These are phyloP conservation scores for Bradypodion pumilum DNA, from an alignment of 2,797 vertebrate species.

Conservation along the genomic window DNA sequence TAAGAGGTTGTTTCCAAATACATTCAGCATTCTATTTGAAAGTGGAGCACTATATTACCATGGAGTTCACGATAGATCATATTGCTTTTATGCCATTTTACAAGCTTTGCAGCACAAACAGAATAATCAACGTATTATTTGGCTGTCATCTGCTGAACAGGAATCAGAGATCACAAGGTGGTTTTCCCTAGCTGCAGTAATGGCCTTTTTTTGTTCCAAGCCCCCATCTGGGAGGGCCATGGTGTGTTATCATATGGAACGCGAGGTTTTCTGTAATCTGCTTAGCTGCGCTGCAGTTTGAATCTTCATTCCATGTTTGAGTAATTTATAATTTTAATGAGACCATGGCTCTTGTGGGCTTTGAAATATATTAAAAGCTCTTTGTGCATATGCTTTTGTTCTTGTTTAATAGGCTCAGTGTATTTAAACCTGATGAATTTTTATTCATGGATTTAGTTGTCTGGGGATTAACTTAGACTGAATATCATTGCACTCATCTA, in stretches of 20 bases:
- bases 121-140: conserved; percentile 90
- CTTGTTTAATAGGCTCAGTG: conserved; percentile 92
- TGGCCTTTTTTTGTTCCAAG: conserved; percentile 88
- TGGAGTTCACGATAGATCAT: conserved; percentile 80
- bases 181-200: conserved; percentile 85
- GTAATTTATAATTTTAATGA: conserved; percentile 99
- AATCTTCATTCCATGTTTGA: conserved; percentile 96
- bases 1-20: conserved; percentile 82
- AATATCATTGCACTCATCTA: conserved; percentile 80
- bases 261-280: conserved; percentile 95
- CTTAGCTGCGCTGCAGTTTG: conserved; percentile 94
- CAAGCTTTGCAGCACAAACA: conserved; percentile 84
- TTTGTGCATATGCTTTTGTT: conserved; percentile 91
- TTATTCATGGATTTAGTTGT: conserved; percentile 86
- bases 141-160: conserved; percentile 95
- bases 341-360: conserved; percentile 89
- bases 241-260: conserved; percentile 96
- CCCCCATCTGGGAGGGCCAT: conserved; percentile 95
- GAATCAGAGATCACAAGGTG: conserved; percentile 94
- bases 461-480: conserved; percentile 81
- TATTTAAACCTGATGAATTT: conserved; percentile 94
- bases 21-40: conserved; percentile 77
- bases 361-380: conserved; percentile 92
- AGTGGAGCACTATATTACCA: conserved; percentile 79
- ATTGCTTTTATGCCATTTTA: conserved; percentile 81